Evolutionary conservation across 1,140 invertebrate genomes (phyloP).

Genomic region (honey bee (Apis mellifera)): DNA sequence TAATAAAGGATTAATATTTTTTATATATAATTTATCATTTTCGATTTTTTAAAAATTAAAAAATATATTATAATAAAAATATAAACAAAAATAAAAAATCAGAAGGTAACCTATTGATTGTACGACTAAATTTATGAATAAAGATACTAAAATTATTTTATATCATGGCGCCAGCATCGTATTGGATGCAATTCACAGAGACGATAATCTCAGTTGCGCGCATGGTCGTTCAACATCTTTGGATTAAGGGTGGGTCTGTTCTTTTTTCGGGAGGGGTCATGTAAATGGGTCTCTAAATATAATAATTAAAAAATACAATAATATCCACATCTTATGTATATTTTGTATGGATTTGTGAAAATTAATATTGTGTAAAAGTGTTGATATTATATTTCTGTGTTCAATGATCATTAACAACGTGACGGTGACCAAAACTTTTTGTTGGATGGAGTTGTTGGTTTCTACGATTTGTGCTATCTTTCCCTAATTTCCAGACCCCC

Average conservation of each 20-base stretch:
- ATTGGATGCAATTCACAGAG: not conserved
- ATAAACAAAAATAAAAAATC: not conserved
- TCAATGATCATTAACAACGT: not conserved
- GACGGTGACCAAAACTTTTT: conserved; percentile 26
- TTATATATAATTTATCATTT: not conserved
- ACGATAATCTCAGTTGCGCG: conserved; percentile 35
- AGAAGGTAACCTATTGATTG: not conserved
- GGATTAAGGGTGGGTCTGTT: conserved; percentile 68
- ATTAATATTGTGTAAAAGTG: conserved; percentile 14
- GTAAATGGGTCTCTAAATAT: conserved; percentile 46
- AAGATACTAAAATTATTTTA: not conserved
- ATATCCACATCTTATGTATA: conserved; percentile 6
- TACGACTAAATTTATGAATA: not conserved
- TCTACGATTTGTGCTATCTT: conserved; percentile 44
- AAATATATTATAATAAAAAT: not conserved
- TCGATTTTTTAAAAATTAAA: not conserved
- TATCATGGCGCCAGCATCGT: conserved; percentile 25
- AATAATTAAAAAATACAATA: conserved; percentile 21
- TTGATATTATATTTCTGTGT: conserved; percentile 2
- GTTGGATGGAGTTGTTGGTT: conserved; percentile 64
- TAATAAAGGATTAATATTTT: too few species aligned
- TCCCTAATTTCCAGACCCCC: conserved; percentile 60
- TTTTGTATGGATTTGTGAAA: not conserved
- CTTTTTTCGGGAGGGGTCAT: conserved; percentile 66
- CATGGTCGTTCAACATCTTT: conserved; percentile 49